phyloP scores from a whole-genome alignment of 2,113 vertebrate genomes.

The Heptranchias perlo region DNA sequence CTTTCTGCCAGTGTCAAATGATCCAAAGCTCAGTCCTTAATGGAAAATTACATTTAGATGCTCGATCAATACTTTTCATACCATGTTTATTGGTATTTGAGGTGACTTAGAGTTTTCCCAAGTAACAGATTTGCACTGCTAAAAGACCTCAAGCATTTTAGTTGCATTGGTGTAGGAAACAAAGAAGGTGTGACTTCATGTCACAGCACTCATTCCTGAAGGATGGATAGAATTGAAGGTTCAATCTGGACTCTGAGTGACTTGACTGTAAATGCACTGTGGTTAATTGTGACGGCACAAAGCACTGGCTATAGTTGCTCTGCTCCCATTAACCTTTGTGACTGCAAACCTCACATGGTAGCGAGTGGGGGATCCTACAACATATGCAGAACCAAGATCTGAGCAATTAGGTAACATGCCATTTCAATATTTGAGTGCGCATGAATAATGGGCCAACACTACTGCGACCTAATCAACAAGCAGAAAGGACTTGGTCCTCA shows the following conservation, averaged over 20 bases:
- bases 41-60: not conserved
- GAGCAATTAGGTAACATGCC: not conserved
- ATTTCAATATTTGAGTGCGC: not conserved
- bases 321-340: not conserved
- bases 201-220: not conserved
- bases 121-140: not conserved
- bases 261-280: no score
- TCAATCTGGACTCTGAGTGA: not conserved
- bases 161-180: not conserved
- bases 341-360: not conserved
- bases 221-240: not conserved
- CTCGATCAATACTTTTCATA: not conserved
- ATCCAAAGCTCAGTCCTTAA: not conserved
- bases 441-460: not conserved
- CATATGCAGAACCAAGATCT: not conserved
- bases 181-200: not conserved
- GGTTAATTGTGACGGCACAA: not conserved
- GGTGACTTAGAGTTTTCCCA: not conserved
- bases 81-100: not conserved
- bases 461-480: not conserved
- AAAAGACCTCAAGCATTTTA: not conserved
- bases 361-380: not conserved
- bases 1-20: not conserved
- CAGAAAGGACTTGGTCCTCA: not conserved
- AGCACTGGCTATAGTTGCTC: not conserved